Evolutionary conservation across 2,797 vertebrate species (phyloP).

Genomic region (Myiothlypis chrysogaster): DNA sequence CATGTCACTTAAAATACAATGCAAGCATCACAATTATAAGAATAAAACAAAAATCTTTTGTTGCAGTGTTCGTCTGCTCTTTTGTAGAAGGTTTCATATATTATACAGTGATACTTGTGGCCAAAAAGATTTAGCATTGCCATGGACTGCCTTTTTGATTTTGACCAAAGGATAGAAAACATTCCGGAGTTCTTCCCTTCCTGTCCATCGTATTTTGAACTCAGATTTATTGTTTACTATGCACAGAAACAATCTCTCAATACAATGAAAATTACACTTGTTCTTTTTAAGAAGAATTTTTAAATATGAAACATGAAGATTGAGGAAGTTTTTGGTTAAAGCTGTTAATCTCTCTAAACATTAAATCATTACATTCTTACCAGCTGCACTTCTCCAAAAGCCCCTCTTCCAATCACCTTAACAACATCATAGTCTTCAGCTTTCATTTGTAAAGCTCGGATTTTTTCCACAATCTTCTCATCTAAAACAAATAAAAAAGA

Average conservation of each 20-base stretch:
- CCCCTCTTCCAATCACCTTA: slow-evolving; percentile 98
- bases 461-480: slow-evolving; percentile 89
- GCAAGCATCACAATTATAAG: not conserved
- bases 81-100: not conserved
- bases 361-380: slow-evolving; percentile 78
- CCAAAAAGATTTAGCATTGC: not conserved
- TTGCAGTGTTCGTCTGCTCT: not conserved
- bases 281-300: not conserved
- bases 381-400: slow-evolving; percentile 97
- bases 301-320: not conserved
- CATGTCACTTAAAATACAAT: not conserved
- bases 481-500: slow-evolving; percentile 75
- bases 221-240: not conserved
- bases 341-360: not conserved
- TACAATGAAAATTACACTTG: not conserved
- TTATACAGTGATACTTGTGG: not conserved
- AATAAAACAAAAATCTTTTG: not conserved
- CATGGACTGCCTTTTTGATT: not conserved
- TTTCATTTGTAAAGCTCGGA: slow-evolving; percentile 93
- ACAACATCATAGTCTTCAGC: slow-evolving; percentile 97
- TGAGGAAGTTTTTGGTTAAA: not conserved
- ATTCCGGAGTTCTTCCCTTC: not conserved
- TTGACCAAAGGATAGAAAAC: not conserved
- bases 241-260: not conserved
- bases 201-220: not conserved